Conservation (phyloP, 2,888 invertebrate genomes). For the Leptarthrus brevirostris region DNA sequence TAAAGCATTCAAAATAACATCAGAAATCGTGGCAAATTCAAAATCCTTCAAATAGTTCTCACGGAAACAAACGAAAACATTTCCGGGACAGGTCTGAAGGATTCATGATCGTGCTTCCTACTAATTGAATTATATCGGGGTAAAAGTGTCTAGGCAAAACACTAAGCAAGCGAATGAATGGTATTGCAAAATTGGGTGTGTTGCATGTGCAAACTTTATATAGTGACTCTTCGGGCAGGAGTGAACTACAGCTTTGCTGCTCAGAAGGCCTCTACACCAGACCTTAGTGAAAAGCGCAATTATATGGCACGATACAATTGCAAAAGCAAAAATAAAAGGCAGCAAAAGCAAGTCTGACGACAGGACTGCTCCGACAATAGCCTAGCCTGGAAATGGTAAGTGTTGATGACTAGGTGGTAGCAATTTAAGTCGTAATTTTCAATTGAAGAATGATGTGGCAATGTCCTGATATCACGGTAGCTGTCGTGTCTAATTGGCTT, state of each 20-base stretch:
- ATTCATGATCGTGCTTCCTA: neutral
- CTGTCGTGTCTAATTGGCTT: slow-evolving; percentile 26
- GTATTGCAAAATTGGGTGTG: neutral
- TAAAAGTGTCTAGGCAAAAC: neutral
- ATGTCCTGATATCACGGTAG: slow-evolving; percentile 9
- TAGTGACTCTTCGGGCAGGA: neutral
- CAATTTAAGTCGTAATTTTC: slow-evolving; percentile 8
- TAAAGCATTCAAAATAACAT: neutral
- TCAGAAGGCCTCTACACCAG: no score
- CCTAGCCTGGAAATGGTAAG: no score
- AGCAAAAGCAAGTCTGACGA: no score
- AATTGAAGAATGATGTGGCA: slow-evolving; percentile 28
- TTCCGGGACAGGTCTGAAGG: neutral
- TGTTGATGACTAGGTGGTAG: no score
- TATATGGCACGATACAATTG: no score
- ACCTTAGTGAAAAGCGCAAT: no score
- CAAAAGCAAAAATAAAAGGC: no score
- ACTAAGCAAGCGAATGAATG: neutral
- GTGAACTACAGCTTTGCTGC: neutral
- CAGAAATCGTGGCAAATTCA: no score
- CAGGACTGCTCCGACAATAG: no score
- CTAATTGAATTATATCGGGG: slow-evolving; percentile 6
- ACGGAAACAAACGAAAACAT: neutral
- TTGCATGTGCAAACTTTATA: neutral
- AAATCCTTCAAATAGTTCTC: neutral